Evolutionary conservation across 1,140 invertebrate genomes (phyloP).

Genomic region (Agrypnia vestita): DNA sequence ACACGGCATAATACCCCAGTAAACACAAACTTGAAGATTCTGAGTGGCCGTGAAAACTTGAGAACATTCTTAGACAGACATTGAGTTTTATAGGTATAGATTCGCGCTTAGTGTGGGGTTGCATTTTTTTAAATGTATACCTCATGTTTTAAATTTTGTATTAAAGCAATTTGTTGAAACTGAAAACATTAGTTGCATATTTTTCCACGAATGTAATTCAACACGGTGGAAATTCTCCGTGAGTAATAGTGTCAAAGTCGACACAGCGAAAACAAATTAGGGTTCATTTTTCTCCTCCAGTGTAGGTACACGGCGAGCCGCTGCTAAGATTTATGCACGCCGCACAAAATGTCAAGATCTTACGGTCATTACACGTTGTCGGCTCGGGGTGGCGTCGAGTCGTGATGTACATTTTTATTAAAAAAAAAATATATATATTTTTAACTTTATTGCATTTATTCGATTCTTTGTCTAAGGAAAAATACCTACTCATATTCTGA

Average conservation of each 20-base stretch:
- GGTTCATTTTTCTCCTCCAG: constrained; percentile 50
- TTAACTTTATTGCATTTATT: too few species aligned
- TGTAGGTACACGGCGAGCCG: constrained; percentile 4
- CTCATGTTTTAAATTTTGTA: too few species aligned
- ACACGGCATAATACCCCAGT: too few species aligned
- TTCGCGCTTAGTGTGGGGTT: too few species aligned
- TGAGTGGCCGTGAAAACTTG: too few species aligned
- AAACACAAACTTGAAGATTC: too few species aligned
- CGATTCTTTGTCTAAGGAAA: too few species aligned
- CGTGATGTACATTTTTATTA: constrained; percentile 7
- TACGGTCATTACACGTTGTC: constrained; percentile 42
- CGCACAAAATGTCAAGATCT: constrained; percentile 48
- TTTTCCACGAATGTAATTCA: constrained; percentile 3
- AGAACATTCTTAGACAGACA: too few species aligned
- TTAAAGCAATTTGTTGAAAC: not conserved
- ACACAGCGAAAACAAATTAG: constrained; percentile 53
- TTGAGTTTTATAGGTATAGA: too few species aligned
- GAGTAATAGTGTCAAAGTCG: constrained; percentile 28
- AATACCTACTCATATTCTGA: too few species aligned
- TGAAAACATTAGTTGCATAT: not conserved
- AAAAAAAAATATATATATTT: not conserved
- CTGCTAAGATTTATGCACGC: constrained; percentile 30
- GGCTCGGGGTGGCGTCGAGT: constrained; percentile 25
- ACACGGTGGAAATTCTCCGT: constrained; percentile 19
- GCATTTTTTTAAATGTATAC: too few species aligned